Base-by-base conservation (phyloP, 2,888 invertebrate species). In the Platerodrilus igneus region DNA sequence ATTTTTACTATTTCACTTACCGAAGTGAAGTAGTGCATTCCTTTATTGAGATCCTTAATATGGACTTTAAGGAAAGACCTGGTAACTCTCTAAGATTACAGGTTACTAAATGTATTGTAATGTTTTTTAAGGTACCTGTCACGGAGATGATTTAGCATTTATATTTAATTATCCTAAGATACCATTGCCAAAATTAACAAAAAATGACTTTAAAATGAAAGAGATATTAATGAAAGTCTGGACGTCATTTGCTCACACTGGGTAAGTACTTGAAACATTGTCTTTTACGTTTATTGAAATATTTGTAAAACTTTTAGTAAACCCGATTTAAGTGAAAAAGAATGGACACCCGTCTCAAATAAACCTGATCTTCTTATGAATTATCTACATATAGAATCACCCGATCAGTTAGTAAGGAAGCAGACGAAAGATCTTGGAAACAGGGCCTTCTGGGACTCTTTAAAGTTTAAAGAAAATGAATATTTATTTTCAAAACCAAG, bases 1-100 rank as follows among this genome's bases (percentile, higher is more conserved):
- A 75, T 63, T 66, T 76, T 33, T 81, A 79, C 57, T 69, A 75
- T 5, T 82, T 76, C 56, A 64, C 71, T 3, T 76, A 72, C 14
- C 8, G 4, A 18, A 25, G 31, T 4, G 32, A 41, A 25, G 21
- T 21, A 4, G 22, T 33, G 3, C 11, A 15, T 19, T 19, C 22
- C 4, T 29, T 31, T 25, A 20, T 38, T 2, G 16, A 17, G n/a
- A n/a, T n/a, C n/a, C 1, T 9, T 9, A 8, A 1, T 15, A 10
- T 13, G 4, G 4, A 15, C 9, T 5, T n/a, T 8, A 23, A n/a
- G n/a, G n/a, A n/a, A n/a, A n/a, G 30, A 6, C 15, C 26, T 27
- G 41, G 41, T 41, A 31, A 36, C 15, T 16, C 4, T 8, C 8
- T n/a, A n/a, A 7, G 6, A 28, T 28, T 28, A 17, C 13, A 28